Evolutionary conservation across 2,113 vertebrate genomes (phyloP).

Genomic region (Takifugu flavidus): DNA sequence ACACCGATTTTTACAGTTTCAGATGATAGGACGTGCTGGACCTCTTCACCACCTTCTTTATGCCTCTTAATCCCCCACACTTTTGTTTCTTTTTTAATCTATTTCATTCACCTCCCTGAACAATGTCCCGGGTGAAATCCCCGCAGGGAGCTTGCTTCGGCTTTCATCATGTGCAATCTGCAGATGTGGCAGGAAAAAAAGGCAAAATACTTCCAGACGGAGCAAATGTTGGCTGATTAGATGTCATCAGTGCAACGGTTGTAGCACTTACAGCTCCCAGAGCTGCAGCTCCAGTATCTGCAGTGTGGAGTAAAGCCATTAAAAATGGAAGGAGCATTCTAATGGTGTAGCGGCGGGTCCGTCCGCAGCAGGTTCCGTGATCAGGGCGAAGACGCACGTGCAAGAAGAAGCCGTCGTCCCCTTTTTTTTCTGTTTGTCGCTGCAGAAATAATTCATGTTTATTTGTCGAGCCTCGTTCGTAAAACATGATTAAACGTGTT

Average conservation of each 20-base stretch:
- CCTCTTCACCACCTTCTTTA: constrained; percentile 33
- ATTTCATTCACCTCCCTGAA: too few species aligned
- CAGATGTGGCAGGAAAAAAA: constrained; percentile 42
- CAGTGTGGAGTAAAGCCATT: too few species aligned
- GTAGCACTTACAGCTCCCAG: too few species aligned
- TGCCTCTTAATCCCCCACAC: constrained; percentile 24
- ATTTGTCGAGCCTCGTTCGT: constrained; percentile 13
- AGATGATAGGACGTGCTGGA: constrained; percentile 54
- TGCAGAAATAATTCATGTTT: constrained; percentile 34
- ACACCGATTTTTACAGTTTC: constrained; percentile 12
- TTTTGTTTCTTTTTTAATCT: too few species aligned
- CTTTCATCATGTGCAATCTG: too few species aligned
- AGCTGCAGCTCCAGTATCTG: neutral
- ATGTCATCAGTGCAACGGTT: constrained; percentile 12
- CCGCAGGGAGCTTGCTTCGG: too few species aligned
- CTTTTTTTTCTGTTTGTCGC: constrained; percentile 33
- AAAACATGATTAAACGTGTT: constrained; percentile 16
- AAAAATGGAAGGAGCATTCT: too few species aligned
- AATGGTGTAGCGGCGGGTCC: too few species aligned
- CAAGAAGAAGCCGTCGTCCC: too few species aligned
- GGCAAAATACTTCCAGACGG: constrained; percentile 10
- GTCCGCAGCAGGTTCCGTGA: too few species aligned
- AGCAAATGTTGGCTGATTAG: constrained; percentile 1
- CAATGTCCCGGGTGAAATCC: too few species aligned
- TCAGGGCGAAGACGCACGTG: too few species aligned